phyloP scores from a whole-genome alignment of 2,888 invertebrate genomes.

The Tiliacea citrago region DNA sequence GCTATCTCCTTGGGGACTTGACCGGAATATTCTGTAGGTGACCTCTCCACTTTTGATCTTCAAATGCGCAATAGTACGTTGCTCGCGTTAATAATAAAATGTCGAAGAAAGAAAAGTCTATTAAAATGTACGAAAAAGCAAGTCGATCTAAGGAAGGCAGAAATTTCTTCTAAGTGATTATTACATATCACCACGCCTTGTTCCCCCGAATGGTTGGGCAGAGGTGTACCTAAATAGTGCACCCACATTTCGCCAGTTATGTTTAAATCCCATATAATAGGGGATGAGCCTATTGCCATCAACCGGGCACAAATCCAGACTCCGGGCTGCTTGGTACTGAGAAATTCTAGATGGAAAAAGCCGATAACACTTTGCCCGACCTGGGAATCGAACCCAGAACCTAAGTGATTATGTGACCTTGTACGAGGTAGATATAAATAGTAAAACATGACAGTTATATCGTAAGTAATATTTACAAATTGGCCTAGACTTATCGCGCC shows the following conservation, averaged over 20 bases:
- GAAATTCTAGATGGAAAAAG: neutral
- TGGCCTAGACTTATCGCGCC: conserved; percentile 18
- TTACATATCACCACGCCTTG: neutral
- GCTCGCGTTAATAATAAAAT: neutral
- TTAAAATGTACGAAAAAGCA: neutral
- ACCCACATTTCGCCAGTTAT: neutral
- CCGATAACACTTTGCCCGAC: too few relatives aligned
- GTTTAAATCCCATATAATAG: too few relatives aligned
- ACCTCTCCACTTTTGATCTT: conserved; percentile 9
- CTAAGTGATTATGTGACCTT: conserved; percentile 5
- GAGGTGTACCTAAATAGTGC: neutral
- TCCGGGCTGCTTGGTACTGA: neutral
- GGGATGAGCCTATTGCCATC: too few relatives aligned
- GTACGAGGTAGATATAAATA: neutral
- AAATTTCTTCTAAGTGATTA: neutral
- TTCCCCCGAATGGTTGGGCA: neutral
- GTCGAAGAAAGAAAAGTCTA: too few relatives aligned
- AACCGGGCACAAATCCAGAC: too few relatives aligned
- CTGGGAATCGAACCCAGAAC: neutral
- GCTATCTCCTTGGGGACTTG: conserved; percentile 9
- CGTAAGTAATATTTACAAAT: neutral
- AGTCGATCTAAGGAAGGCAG: too few relatives aligned
- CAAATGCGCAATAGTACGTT: neutral
- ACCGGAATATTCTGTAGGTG: conserved; percentile 38
- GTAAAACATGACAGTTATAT: conserved; percentile 9